Base-by-base conservation (phyloP, 2,797 vertebrate genomes). In the Sebastes miniatus region DNA sequence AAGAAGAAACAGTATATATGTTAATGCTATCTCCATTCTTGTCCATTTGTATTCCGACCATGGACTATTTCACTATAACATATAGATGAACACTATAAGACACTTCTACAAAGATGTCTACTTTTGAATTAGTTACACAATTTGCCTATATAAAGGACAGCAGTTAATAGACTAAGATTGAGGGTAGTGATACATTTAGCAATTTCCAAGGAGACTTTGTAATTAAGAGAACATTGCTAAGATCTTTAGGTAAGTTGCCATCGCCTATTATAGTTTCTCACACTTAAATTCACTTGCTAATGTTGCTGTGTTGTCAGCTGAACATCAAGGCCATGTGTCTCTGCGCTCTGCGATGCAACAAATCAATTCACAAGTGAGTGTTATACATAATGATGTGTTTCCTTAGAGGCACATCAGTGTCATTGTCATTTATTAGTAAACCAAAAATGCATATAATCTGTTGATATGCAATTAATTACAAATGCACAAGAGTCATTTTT, bases 311-410 rank as follows among this genome's bases (percentile, higher is more conserved):
- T 79, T 69, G 66, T 68, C 58, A 27, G 12, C 64, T 66, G 65
- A 75, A 79, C 77, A 68, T 59, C 36, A 68, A 88, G 83, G 69
- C 70, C 73, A 59, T 59, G 34, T 65, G 50, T 77, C 66, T 85
- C 27, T 71, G 36, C 31, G 65, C 68, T 84, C 73, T 74, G 71
- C 6, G n/a, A 58, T 78, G 79, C 83, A 83, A 72, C 64, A 80
- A 83, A 90, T 90, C 85, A 76, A 81, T 80, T 70, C 71, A 76
- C 82, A 91, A 87, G 89, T 79, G 70, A 84, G 52, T 69, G 57
- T 70, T 9, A 75, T 57, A 36, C 77, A 72, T 80, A 79, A 80
- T 75, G 73, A 83, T 79, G 64, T 63, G n/a, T 79, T 69, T 85
- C 57, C 68, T 70, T 77, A 79, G 83, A 63, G 66, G 61, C 29